Percentiles rank a stretch among this genome's conserved stretches.
Conservation (phyloP, 2,113 vertebrate genomes). For the Cephalopholis sonnerati region DNA sequence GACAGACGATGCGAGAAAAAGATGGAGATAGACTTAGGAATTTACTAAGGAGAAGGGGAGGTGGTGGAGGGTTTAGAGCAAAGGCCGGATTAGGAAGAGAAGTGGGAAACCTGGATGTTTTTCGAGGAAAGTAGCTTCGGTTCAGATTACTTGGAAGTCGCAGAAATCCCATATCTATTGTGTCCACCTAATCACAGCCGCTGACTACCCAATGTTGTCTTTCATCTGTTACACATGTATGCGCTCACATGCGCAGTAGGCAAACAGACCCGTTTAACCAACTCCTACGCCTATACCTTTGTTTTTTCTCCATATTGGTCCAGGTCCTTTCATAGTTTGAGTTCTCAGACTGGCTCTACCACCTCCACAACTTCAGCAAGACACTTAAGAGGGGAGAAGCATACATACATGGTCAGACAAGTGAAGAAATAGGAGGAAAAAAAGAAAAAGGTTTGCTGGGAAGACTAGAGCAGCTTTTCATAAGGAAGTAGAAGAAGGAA, state of each 20-base stretch:
- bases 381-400: constrained; percentile 18
- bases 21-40: constrained; percentile 44
- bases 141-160: constrained; percentile 52
- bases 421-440: constrained; percentile 41
- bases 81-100: constrained; percentile 57
- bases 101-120: constrained; percentile 60
- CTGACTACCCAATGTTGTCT: constrained; percentile 30
- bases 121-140: constrained; percentile 47
- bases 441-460: constrained; percentile 43
- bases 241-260: constrained; percentile 2
- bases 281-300: constrained; percentile 12
- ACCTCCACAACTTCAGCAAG: constrained; percentile 33
- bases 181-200: constrained; percentile 28
- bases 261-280: constrained; percentile 19
- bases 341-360: constrained; percentile 53
- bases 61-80: neutral
- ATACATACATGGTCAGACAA: constrained; percentile 1
- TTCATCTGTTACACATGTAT: constrained; percentile 6
- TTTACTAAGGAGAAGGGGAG: constrained; percentile 21
- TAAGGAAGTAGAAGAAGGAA: constrained; percentile 45
- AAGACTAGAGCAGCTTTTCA: constrained; percentile 55
- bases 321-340: constrained; percentile 24
- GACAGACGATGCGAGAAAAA: constrained; percentile 45
- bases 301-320: constrained; percentile 13
- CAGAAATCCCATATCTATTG: constrained; percentile 50